Evolutionary conservation across 1,140 invertebrate genomes (phyloP), one percentile per base, ranked within the genome.

Genomic region (Saxidomus purpurata): DNA sequence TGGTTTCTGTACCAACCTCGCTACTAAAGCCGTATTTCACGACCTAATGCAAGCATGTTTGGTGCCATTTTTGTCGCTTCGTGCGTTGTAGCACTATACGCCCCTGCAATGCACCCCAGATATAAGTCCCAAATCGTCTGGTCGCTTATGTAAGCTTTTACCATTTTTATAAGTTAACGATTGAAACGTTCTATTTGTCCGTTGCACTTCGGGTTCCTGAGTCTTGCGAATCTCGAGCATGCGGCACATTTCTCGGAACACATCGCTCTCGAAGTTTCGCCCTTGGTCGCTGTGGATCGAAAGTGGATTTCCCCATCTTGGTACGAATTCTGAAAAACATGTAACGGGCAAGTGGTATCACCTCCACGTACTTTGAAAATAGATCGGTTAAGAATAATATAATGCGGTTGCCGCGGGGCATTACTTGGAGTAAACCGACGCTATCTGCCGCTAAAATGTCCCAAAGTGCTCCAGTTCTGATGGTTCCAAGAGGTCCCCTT

Each of bases 111-210:
- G 43, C 87, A 81, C 4, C 67, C 80, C 1, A 93, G 47, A 34
- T 87, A 52, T 4, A 63, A 17, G 76, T 93, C 91, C 92, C 91
- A 93, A 15, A 91, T 79, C 1, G 13, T 55, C 47, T 92, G 85
- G 6, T 88, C 40, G 34, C 36, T 40, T 0, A 88, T 17, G 19
- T 82, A 96, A 91, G 92, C 71, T 3, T 89, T 80, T 61, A 94
- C 69, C 87, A 91, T 91, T 3, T 81, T 31, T 0, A 89, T 40
- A 4, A 94, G 63, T 31, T 94, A 93, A 22, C 90, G 49, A 69
- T 94, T 94, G 36, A 92, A 89, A 28, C 94, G 67, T 47, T 95
- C 92, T 19, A 90, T 77, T 61, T 92, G 90, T 11, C 90, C 90
- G 79, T 91, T 88, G 80, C 91, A 0, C 82, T 74, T 43, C 52